Evolutionary conservation across 2,797 vertebrate genomes (phyloP).

Genomic region (Urophycis tenuis): DNA sequence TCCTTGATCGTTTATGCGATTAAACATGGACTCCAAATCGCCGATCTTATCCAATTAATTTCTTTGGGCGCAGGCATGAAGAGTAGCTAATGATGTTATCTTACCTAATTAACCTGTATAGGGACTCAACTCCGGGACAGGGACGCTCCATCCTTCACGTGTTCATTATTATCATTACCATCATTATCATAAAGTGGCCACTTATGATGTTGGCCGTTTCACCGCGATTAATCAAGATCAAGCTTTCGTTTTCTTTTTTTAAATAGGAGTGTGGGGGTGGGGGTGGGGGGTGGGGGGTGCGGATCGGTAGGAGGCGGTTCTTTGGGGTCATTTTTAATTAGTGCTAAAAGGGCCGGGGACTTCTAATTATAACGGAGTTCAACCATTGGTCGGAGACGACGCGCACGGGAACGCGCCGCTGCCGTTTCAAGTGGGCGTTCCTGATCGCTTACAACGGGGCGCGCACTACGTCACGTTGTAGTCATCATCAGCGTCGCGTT

Average conservation of each 20-base stretch:
- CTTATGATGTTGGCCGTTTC: constrained; percentile 67
- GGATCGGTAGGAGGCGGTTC: constrained; percentile 34
- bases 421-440: constrained; percentile 34
- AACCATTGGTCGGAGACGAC: constrained; percentile 57
- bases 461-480: constrained; percentile 34
- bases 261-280: background rate
- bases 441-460: constrained; percentile 41
- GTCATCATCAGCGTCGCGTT: too few relatives aligned
- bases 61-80: constrained; percentile 64
- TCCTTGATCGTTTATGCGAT: constrained; percentile 71
- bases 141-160: constrained; percentile 73
- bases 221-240: constrained; percentile 71
- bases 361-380: constrained; percentile 52
- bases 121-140: constrained; percentile 74
- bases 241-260: constrained; percentile 46
- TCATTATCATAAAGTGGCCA: constrained; percentile 73
- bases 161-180: constrained; percentile 78
- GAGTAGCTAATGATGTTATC: constrained; percentile 83
- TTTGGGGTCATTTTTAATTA: constrained; percentile 73
- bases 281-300: constrained; percentile 13
- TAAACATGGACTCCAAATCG: constrained; percentile 74
- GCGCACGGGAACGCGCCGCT: constrained; percentile 24
- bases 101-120: constrained; percentile 84
- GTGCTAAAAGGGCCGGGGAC: constrained; percentile 58
- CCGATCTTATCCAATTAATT: constrained; percentile 78